Evolutionary conservation across 2,888 invertebrate species (phyloP), one percentile per base, ranked within the genome.

Genomic region (Melipona beecheii): DNA sequence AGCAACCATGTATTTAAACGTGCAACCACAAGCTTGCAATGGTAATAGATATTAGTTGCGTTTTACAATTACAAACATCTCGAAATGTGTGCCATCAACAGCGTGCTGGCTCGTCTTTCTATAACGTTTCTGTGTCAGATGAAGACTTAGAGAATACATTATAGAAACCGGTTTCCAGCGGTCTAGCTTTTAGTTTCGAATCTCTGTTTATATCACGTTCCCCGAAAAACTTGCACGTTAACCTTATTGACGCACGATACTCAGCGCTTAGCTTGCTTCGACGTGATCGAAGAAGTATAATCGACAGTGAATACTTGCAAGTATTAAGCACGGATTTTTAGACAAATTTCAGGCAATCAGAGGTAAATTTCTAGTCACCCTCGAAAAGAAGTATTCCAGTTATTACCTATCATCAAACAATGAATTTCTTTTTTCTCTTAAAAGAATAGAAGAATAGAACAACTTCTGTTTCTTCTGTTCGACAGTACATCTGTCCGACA

Each of bases 91-190:
- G 64, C n/a, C 74, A 64, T 1, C 64, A 24, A 43, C 43, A 43
- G 9, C 43, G 43, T 43, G 24, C 17, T 56, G 19, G 6, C 9
- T 19, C 72, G 21, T 58, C 27, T 31, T 31, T 6, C 9, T 13
- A 36, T 52, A 4, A 17, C 36, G 52, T 74, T 74, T 74, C 36
- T 74, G 24, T 74, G 74, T 64, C 64, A 17, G 11, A 13, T 6
- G 50, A 27, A 31, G 9, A 11, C 52, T 64, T 36, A 4, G 31
- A 73, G 31, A 62, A 27, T n/a, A 6, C 24, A 43, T 43, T 9
- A 9, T 43, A 17, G 50, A 11, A n/a, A 73, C 73, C 73, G 50
- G 73, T 73, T 73, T n/a, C 15, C 4, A 9, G 36, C 36, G 36
- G 36, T 36, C 36, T 6, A 5, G 36, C 36, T 36, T 64, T 64